Percentiles rank a stretch among this genome's conserved stretches.
phyloP scores from a whole-genome alignment of 2,888 invertebrate species.

The Drosophila longiperda region DNA sequence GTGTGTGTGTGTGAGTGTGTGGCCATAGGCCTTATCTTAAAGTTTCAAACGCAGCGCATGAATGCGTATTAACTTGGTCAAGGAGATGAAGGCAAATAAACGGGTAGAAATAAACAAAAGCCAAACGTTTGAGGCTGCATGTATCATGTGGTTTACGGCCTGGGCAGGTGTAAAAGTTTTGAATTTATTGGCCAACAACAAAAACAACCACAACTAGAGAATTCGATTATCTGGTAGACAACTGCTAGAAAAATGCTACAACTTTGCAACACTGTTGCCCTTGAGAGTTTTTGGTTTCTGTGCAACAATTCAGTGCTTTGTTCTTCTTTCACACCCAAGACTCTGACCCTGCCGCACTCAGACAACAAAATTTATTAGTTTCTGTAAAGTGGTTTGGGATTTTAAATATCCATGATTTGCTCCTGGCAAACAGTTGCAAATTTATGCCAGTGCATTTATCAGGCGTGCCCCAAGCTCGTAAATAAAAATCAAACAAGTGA shows the following conservation, averaged over 20 bases:
- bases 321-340: neutral
- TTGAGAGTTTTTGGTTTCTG: slow-evolving; percentile 2
- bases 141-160: slow-evolving; percentile 33
- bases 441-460: slow-evolving; percentile 17
- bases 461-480: neutral
- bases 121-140: slow-evolving; percentile 19
- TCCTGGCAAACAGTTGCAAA: slow-evolving; percentile 10
- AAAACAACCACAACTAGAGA: slow-evolving; percentile 22
- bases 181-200: slow-evolving; percentile 64
- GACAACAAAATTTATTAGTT: slow-evolving; percentile 15
- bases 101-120: slow-evolving; percentile 8
- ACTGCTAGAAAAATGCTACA: slow-evolving; percentile 38
- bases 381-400: neutral
- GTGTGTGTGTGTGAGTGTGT: slow-evolving; percentile 3
- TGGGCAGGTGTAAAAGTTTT: slow-evolving; percentile 59
- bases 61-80: slow-evolving; percentile 53
- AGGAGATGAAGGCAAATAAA: neutral
- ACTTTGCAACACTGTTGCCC: slow-evolving; percentile 4
- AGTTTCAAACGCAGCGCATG: slow-evolving; percentile 42
- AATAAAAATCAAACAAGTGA: neutral
- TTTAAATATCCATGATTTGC: slow-evolving; percentile 9
- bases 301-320: slow-evolving; percentile 1
- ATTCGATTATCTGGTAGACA: slow-evolving; percentile 55
- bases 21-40: slow-evolving; percentile 51
- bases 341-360: neutral